Conservation (phyloP, 2,888 invertebrate genomes). For the Troides helena region DNA sequence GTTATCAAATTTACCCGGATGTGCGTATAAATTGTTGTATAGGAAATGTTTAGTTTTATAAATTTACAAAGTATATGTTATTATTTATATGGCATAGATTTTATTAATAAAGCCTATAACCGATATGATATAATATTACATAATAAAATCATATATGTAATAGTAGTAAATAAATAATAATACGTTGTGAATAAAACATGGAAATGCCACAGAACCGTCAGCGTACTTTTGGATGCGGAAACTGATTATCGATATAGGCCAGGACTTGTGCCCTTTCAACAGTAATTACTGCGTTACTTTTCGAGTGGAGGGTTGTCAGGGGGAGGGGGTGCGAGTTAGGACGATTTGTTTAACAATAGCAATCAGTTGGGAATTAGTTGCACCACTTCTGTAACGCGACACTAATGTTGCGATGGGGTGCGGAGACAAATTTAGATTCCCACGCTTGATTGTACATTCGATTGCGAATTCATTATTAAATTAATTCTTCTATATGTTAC, state of each 20-base stretch:
- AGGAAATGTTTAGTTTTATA: too few species aligned
- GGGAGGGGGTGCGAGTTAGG: slow-evolving; percentile 28
- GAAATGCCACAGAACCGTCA: too few species aligned
- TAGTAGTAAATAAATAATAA: too few species aligned
- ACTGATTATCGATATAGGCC: background rate
- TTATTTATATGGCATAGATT: too few species aligned
- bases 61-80: too few species aligned
- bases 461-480: background rate
- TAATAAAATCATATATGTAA: too few species aligned
- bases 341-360: slow-evolving; percentile 56
- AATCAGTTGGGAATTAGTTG: slow-evolving; percentile 44
- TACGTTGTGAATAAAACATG: too few species aligned
- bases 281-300: slow-evolving; percentile 40
- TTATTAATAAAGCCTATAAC: too few species aligned
- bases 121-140: too few species aligned
- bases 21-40: too few species aligned
- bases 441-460: slow-evolving; percentile 53
- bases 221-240: background rate
- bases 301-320: slow-evolving; percentile 30
- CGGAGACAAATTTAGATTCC: slow-evolving; percentile 49
- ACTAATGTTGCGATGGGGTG: slow-evolving; percentile 45
- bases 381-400: slow-evolving; percentile 41
- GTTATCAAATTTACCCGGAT: too few species aligned
- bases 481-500: background rate
- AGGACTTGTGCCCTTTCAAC: slow-evolving; percentile 22